Evolutionary conservation across 2,113 vertebrate species (phyloP).

Genomic region (Macrotis lagotis): DNA sequence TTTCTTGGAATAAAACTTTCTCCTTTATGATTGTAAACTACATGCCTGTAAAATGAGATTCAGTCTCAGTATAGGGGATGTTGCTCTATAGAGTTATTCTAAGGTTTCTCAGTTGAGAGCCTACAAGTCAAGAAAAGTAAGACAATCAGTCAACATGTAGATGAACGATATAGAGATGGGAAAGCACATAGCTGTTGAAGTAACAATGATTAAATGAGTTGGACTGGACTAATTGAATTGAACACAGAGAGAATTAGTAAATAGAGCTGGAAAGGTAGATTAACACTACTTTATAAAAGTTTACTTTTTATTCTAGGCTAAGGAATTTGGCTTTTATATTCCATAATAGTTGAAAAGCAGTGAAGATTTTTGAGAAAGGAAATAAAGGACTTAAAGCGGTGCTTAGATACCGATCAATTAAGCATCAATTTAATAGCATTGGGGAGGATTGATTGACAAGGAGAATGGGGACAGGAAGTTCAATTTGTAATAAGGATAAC

Average conservation of each 20-base stretch:
- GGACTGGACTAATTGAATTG: neutral
- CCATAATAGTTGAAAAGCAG: neutral
- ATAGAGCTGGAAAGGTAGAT: neutral
- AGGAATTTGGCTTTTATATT: neutral
- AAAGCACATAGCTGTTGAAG: neutral
- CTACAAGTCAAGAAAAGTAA: neutral
- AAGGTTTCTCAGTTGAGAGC: neutral
- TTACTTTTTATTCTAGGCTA: neutral
- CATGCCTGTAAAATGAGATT: neutral
- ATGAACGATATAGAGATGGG: conserved; percentile 9
- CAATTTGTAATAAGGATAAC: neutral
- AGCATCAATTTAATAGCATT: neutral
- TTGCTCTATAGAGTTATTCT: neutral
- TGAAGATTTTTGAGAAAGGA: neutral
- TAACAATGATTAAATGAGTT: neutral
- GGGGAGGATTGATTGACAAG: conserved; percentile 35
- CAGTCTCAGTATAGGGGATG: neutral
- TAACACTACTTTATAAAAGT: neutral
- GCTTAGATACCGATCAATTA: neutral
- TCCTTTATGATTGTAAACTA: neutral
- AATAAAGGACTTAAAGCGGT: neutral
- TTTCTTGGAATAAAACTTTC: neutral
- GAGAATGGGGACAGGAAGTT: neutral
- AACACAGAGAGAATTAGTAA: neutral
- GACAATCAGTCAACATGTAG: neutral